A percentile compares a stretch with the other conserved stretches of the same genome.
phyloP scores from a whole-genome alignment of 2,797 vertebrate genomes.

The Phyllotis vaccarum region DNA sequence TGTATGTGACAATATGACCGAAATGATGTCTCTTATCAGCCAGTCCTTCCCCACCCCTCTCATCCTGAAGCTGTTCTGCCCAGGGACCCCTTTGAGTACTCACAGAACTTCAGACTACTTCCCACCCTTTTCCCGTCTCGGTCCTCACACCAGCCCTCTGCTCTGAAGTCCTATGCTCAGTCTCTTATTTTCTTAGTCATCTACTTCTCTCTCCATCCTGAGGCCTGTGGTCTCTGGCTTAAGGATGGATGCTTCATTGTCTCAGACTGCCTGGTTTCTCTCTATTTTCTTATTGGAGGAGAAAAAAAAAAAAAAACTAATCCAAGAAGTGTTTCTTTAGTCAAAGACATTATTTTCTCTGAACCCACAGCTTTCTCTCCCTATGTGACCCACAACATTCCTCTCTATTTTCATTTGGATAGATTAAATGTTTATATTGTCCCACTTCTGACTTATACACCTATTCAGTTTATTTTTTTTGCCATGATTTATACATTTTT shows the following conservation, averaged over 20 bases:
- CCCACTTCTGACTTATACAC: background rate
- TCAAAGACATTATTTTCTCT: conserved; percentile 18
- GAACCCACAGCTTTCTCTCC: background rate
- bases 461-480: background rate
- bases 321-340: background rate
- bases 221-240: background rate
- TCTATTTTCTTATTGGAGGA: background rate
- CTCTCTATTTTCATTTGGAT: conserved; percentile 23
- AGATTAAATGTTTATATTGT: background rate
- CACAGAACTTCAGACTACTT: background rate
- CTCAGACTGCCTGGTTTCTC: conserved; percentile 11
- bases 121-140: background rate
- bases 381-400: background rate
- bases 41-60: background rate
- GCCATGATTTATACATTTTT: background rate
- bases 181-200: background rate
- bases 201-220: background rate
- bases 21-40: background rate
- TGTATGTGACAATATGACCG: background rate
- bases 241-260: background rate
- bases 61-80: background rate
- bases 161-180: background rate
- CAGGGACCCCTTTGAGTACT: background rate
- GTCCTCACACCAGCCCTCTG: background rate
- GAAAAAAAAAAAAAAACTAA: background rate